Conservation (phyloP, 2,113 vertebrate genomes). For the Entelurus aequoreus region DNA sequence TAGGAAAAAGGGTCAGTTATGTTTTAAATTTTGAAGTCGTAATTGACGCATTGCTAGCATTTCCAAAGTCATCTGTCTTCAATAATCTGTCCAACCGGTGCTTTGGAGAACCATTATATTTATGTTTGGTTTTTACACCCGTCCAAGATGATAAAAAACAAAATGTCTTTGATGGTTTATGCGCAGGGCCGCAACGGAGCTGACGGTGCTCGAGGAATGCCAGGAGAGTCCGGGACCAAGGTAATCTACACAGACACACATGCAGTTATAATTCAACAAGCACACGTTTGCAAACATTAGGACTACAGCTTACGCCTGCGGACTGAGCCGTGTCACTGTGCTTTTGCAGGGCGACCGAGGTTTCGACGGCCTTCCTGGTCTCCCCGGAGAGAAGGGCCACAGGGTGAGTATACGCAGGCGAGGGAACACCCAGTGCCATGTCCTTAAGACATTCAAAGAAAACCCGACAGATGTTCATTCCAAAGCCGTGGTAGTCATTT, state of each 20-base stretch:
- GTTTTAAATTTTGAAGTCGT: background rate
- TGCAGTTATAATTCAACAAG: background rate
- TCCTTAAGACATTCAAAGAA: too few species aligned
- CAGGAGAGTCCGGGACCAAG: slow-evolving; percentile 88
- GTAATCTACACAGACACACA: slow-evolving; percentile 56
- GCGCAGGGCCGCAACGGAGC: slow-evolving; percentile 88
- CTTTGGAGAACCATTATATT: background rate
- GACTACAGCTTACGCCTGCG: background rate
- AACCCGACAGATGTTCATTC: slow-evolving; percentile 27
- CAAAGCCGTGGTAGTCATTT: slow-evolving; percentile 25
- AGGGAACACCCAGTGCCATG: too few species aligned
- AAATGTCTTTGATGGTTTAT: slow-evolving; percentile 13
- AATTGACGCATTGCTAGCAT: background rate
- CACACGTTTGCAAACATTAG: background rate
- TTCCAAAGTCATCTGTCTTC: background rate
- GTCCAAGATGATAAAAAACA: slow-evolving; percentile 3
- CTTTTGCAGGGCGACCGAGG: slow-evolving; percentile 88
- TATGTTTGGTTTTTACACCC: slow-evolving; percentile 14
- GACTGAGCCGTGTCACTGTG: slow-evolving; percentile 10
- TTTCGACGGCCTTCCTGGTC: slow-evolving; percentile 95
- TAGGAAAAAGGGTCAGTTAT: slow-evolving; percentile 83
- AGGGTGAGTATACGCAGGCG: slow-evolving; percentile 76
- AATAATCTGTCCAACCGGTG: background rate
- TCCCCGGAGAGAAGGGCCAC: slow-evolving; percentile 96
- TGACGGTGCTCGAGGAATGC: slow-evolving; percentile 92